Evolutionary conservation across 2,888 invertebrate species (phyloP).

Genomic region (Mesoligia furuncula): DNA sequence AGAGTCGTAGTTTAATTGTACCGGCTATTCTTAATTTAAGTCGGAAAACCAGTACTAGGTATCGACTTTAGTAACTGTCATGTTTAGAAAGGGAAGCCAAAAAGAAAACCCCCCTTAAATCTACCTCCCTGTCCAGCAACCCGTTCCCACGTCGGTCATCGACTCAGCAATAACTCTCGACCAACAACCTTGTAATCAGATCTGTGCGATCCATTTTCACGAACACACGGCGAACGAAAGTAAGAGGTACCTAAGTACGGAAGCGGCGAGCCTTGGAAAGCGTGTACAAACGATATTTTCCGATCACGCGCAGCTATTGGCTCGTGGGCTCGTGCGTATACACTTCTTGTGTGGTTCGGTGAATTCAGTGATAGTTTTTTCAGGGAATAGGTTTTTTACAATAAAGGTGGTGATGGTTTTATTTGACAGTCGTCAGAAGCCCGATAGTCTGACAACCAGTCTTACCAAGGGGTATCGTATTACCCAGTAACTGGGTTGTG

Average conservation of each 20-base stretch:
- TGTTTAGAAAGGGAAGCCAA: not conserved
- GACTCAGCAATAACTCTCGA: constrained; percentile 31
- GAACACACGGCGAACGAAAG: constrained; percentile 56
- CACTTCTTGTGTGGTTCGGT: constrained; percentile 37
- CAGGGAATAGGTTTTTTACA: constrained; percentile 17
- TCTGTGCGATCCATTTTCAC: constrained; percentile 56
- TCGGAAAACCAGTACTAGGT: not conserved
- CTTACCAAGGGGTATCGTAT: too few relatives aligned
- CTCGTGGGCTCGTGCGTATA: constrained; percentile 58
- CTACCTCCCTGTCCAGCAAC: not conserved
- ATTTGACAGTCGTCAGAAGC: not conserved
- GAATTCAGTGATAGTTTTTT: constrained; percentile 26
- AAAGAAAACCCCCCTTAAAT: not conserved
- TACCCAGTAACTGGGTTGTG: not conserved
- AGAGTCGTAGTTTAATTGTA: not conserved
- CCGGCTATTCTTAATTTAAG: not conserved
- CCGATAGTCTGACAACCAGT: not conserved
- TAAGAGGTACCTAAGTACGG: constrained; percentile 52
- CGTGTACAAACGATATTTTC: constrained; percentile 64
- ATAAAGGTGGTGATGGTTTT: not conserved
- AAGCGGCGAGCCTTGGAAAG: constrained; percentile 68
- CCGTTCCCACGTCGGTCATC: constrained; percentile 46
- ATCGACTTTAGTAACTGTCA: not conserved
- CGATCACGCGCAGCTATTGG: constrained; percentile 64
- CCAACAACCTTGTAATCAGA: constrained; percentile 61